These are phyloP conservation scores for Perognathus longimembris DNA, from an alignment of 2,113 vertebrate species.

Conservation along the genomic window DNA sequence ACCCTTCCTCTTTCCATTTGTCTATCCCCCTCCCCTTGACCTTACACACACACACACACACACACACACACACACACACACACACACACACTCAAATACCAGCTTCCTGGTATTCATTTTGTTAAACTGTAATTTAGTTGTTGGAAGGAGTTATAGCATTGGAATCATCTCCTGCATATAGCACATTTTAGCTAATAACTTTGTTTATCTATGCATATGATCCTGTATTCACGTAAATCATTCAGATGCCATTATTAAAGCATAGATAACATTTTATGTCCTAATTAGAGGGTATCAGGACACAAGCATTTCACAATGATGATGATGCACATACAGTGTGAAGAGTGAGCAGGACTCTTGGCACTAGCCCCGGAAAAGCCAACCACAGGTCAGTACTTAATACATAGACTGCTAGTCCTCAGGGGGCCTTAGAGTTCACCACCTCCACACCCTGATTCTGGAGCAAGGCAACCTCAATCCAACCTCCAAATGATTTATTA, in stretches of 20 bases:
- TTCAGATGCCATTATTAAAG: not conserved
- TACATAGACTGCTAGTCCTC: not conserved
- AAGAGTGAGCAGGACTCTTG: not conserved
- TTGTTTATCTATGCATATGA: too few relatives aligned
- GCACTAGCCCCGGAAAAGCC: not conserved
- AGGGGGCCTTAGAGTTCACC: not conserved
- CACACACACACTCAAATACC: too few relatives aligned
- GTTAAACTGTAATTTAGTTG: too few relatives aligned
- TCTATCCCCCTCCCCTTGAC: too few relatives aligned
- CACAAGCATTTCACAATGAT: not conserved
- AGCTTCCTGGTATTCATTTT: too few relatives aligned
- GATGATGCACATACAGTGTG: not conserved
- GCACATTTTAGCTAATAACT: too few relatives aligned
- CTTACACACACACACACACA: too few relatives aligned
- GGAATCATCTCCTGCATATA: too few relatives aligned
- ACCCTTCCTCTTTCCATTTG: too few relatives aligned
- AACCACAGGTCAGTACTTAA: not conserved
- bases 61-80: too few relatives aligned
- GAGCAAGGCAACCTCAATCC: not conserved
- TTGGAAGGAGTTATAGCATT: too few relatives aligned
- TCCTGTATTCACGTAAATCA: not conserved
- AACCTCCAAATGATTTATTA: not conserved
- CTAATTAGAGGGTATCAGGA: rapidly evolving
- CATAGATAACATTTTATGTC: rapidly evolving
- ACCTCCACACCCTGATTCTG: not conserved